Evolutionary conservation across 2,888 invertebrate species (phyloP), one percentile per base, ranked within the genome.

Genomic region (Dryobota labecula): DNA sequence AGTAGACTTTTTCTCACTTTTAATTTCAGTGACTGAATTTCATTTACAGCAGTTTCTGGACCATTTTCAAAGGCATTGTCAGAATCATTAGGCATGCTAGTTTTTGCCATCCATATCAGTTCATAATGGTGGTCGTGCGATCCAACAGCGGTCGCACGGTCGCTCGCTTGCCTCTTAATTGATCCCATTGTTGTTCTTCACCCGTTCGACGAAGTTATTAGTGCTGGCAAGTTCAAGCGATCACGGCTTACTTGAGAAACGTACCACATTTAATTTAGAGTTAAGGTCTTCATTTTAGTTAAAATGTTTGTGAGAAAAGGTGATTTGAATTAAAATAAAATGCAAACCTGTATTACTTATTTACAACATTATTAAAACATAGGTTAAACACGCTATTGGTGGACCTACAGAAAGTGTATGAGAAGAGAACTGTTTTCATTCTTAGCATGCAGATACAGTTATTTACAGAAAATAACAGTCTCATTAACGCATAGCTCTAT

Each of bases 131-230:
- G 60, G 57, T 73, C 70, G 82, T 80, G 74, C 60, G 82, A 77
- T 76, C 57, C 36, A 18, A 66, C 56, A 60, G 38, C 70, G 73
- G 78, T 88, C 87, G 56, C 89, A 89, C 88, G 89, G 82, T 74
- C 80, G 68, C 75, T 74, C 80, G 68, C 75, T 53, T 73, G 69
- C 78, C 74, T 80, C 76, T 80, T 88, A 86, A 88, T 88, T 86
- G 77, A 74, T 78, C 47, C 74, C 72, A 88, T 88, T 89, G 89
- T 89, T 82, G 66, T 66, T 69, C 70, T 67, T 72, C 58, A 41
- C 61, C 66, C 63, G 78, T 85, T 84, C 82, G 51, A 8, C 75
- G 66, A 80, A 80, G 82, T 70, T 76, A 82, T 83, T 88, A 86
- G 77, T 70, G 76, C 70, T 83, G 67, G 72, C 80, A 82, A 80